Base-by-base conservation (phyloP, 2,888 invertebrate genomes). In the Drosophila meridionalis region DNA sequence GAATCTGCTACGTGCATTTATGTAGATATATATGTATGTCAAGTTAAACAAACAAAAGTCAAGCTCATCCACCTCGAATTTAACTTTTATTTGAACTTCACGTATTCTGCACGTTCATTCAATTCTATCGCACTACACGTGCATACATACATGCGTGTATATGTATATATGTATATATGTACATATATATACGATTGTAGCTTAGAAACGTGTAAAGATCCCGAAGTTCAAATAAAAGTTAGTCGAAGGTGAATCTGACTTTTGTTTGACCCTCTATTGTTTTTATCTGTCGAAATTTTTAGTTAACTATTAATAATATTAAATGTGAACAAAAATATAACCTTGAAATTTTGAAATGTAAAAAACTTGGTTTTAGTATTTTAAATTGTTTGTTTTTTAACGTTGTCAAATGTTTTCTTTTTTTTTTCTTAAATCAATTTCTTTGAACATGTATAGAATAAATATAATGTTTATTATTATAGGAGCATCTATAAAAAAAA, bases 181-280 rank as follows among this genome's bases (percentile, higher is more conserved):
- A 36, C 26, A 7, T 53, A 6, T 26, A 14, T 38, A 28, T 2
- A 26, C 28, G 36, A 66, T 32, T 52, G 8, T 4, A 12, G 52
- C 14, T 63, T 38, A 11, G 38, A 40, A 28, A 57, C 40, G 32
- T 38, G 40, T 14, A 7, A 30, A 36, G 28, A 45, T 53, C 38
- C 50, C 84, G 80, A 83, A 83, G 87, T 82, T 87, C 87, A 87
- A 83, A 78, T 83, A 66, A 76, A 83, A 83, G 87, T 83, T 72
- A 83, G 70, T 53, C 61, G 61, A 76, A 83, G 87, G 87, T 83
- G 73, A 83, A 69, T 59, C 60, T 80, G 88, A 88, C 88, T 73
- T 86, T 88, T 70, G 61, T 82, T 73, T 77, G 74, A 83, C 85
- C 83, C 55, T 55, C 5, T 40, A n/a, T n/a, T 14, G 14, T 7